phyloP scores from a whole-genome alignment of 2,113 vertebrate species.

The Maccullochella peelii region DNA sequence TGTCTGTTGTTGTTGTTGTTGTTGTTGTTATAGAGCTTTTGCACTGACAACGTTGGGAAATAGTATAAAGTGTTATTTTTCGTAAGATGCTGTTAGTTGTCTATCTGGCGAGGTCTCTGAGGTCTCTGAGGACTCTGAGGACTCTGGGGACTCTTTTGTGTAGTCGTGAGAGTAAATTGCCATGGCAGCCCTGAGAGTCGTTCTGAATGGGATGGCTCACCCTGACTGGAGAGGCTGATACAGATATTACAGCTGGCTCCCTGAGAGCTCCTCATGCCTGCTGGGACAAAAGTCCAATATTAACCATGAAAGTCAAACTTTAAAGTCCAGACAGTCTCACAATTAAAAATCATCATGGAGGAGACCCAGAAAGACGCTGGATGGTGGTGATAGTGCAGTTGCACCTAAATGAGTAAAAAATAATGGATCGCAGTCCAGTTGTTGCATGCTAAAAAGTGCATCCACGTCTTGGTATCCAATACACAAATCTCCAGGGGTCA shows the following conservation, averaged over 20 bases:
- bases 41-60: constrained; percentile 44
- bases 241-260: constrained; percentile 73
- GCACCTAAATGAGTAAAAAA: neutral
- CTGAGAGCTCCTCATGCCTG: constrained; percentile 60
- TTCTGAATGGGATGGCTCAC: constrained; percentile 69
- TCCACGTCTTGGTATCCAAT: neutral
- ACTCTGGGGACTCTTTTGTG: constrained; percentile 76
- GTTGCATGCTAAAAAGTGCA: neutral
- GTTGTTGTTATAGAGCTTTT: constrained; percentile 3
- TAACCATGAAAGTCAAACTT: constrained; percentile 72
- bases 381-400: constrained; percentile 20
- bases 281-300: constrained; percentile 70
- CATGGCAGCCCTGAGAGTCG: constrained; percentile 68
- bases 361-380: constrained; percentile 11
- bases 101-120: constrained; percentile 66
- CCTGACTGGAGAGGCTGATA: constrained; percentile 73
- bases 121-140: constrained; percentile 69
- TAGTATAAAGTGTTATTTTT: constrained; percentile 49
- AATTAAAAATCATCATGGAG: constrained; percentile 50
- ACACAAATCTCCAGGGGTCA: constrained; percentile 10
- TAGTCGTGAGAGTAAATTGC: constrained; percentile 73
- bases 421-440: neutral
- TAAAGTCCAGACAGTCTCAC: constrained; percentile 43
- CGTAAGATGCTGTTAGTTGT: constrained; percentile 60
- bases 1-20: neutral